These are phyloP conservation scores for Parotocinclus haroldoi DNA, from an alignment of 2,797 vertebrate genomes.

Conservation along the genomic window DNA sequence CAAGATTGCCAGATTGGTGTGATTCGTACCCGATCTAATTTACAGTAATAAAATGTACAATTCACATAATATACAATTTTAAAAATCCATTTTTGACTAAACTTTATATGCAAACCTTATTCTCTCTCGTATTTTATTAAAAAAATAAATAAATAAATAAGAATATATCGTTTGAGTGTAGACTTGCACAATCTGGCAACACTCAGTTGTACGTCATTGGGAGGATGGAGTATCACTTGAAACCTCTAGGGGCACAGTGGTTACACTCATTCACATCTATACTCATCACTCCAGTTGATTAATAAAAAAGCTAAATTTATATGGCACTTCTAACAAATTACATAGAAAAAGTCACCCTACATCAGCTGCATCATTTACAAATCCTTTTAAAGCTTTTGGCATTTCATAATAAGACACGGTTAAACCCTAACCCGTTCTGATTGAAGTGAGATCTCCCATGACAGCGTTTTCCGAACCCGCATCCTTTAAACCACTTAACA, in stretches of 20 bases:
- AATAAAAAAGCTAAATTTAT: conserved; percentile 26
- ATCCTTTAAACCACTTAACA: neutral
- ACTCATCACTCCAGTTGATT: conserved; percentile 20
- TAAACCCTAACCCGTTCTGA: neutral
- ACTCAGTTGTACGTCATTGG: conserved; percentile 48
- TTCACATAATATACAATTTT: no score
- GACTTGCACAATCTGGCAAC: neutral
- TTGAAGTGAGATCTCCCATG: neutral
- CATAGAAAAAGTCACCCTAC: conserved; percentile 14
- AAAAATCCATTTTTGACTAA: no score
- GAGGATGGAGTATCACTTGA: conserved; percentile 47
- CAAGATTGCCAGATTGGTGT: conserved; percentile 10
- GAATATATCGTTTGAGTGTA: no score
- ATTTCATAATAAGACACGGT: conserved; percentile 6
- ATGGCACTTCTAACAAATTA: conserved; percentile 29
- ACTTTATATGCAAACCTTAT: no score
- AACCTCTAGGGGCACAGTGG: conserved; percentile 48
- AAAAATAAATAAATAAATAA: no score
- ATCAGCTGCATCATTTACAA: conserved; percentile 19
- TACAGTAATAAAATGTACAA: no score
- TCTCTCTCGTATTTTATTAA: no score
- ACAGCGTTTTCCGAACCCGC: neutral
- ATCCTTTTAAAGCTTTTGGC: conserved; percentile 1
- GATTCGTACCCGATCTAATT: neutral
- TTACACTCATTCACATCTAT: conserved; percentile 21